These are phyloP conservation scores for Gouania willdenowi DNA, from an alignment of 2,797 vertebrate genomes.

Conservation along the genomic window DNA sequence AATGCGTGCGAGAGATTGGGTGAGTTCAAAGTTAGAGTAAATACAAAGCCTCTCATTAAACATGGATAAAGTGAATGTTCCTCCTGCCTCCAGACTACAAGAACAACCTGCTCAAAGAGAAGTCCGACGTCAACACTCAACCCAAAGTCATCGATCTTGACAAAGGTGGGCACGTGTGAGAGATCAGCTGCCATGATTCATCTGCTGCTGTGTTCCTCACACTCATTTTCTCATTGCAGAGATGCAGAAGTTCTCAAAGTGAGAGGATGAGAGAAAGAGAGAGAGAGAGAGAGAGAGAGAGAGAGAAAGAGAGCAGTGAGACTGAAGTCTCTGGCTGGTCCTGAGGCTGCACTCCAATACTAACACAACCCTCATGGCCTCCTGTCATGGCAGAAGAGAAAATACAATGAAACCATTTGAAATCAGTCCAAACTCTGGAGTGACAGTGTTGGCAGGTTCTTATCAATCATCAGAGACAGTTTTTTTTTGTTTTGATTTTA, in stretches of 20 bases:
- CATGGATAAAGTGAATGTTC: not conserved
- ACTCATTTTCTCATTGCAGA: slow-evolving; percentile 44
- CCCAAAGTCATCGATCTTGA: slow-evolving; percentile 89
- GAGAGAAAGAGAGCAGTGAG: slow-evolving; percentile 3
- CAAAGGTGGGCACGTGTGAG: slow-evolving; percentile 74
- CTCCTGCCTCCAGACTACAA: slow-evolving; percentile 83
- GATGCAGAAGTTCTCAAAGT: slow-evolving; percentile 69
- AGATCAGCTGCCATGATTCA: not conserved
- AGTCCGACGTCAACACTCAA: slow-evolving; percentile 70
- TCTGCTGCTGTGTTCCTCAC: not conserved
- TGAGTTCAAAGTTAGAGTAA: slow-evolving; percentile 42
- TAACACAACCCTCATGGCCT: slow-evolving; percentile 11
- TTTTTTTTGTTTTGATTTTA: not conserved
- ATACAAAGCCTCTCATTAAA: too few relatives aligned
- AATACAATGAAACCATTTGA: not conserved
- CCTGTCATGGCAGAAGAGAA: slow-evolving; percentile 14
- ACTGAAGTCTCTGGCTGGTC: slow-evolving; percentile 81
- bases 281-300: slow-evolving; percentile 60
- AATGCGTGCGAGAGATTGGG: slow-evolving; percentile 73
- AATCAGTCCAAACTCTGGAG: too few relatives aligned
- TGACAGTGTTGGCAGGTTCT: too few relatives aligned
- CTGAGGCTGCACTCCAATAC: slow-evolving; percentile 62
- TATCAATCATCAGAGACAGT: not conserved
- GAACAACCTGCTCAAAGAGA: slow-evolving; percentile 94
- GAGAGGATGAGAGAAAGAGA: slow-evolving; percentile 50